These are phyloP conservation scores for Raja brachyura DNA, from an alignment of 2,113 vertebrate genomes.

Conservation along the genomic window DNA sequence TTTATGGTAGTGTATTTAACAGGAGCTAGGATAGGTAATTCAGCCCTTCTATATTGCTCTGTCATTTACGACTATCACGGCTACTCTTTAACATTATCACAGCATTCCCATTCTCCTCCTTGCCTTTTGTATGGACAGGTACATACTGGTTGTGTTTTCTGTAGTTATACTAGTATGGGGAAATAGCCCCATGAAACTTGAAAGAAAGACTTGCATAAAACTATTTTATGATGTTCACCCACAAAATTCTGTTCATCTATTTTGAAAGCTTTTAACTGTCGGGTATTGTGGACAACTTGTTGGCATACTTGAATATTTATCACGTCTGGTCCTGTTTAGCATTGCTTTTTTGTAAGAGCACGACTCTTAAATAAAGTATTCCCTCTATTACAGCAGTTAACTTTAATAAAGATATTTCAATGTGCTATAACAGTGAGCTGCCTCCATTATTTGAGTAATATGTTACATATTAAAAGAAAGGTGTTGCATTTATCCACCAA, in stretches of 20 bases:
- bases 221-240: no score
- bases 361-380: neutral
- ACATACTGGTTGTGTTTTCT: neutral
- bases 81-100: no score
- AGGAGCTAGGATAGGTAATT: no score
- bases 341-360: neutral
- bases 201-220: no score
- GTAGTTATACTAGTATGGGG: no score
- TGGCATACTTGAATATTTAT: neutral
- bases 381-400: neutral
- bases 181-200: neutral
- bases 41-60: no score
- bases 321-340: neutral
- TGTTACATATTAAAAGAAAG: neutral
- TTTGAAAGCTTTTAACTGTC: neutral
- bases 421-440: neutral
- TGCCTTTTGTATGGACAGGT: no score
- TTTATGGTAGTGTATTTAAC: no score
- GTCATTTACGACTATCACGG: no score
- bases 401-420: neutral
- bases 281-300: neutral
- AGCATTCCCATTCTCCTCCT: no score
- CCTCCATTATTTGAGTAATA: neutral
- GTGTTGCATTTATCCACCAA: neutral
- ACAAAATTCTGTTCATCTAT: neutral